phyloP scores from a whole-genome alignment of 2,797 vertebrate genomes.

The Takifugu rubripes region DNA sequence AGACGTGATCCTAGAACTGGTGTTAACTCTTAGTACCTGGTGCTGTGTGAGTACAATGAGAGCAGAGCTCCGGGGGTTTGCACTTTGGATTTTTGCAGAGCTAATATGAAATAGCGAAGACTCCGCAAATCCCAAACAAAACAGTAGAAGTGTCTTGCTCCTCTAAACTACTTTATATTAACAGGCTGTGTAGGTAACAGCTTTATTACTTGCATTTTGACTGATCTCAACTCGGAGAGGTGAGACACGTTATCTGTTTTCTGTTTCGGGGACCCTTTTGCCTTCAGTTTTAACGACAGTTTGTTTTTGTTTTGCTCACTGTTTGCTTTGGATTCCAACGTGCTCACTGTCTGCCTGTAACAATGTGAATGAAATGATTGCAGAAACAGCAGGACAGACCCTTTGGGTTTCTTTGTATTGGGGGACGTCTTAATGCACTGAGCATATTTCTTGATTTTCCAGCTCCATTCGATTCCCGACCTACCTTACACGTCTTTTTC shows the following conservation, averaged over 20 bases:
- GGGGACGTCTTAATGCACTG: slow-evolving; percentile 76
- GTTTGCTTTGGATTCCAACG: slow-evolving; percentile 50
- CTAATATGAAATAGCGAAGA: slow-evolving; percentile 12
- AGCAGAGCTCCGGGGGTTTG: slow-evolving; percentile 33
- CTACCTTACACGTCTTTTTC: slow-evolving; percentile 63
- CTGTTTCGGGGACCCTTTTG: background rate
- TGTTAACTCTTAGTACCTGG: slow-evolving; percentile 17
- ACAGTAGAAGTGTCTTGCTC: slow-evolving; percentile 27
- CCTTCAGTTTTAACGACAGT: slow-evolving; percentile 25
- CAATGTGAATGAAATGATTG: slow-evolving; percentile 73
- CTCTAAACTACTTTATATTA: slow-evolving; percentile 16
- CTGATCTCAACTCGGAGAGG: slow-evolving; percentile 22
- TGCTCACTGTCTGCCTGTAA: slow-evolving; percentile 69
- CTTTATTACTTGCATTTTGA: slow-evolving; percentile 18
- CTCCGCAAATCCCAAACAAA: slow-evolving; percentile 27
- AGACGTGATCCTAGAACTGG: background rate
- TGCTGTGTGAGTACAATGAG: slow-evolving; percentile 28
- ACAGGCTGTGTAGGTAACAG: slow-evolving; percentile 22
- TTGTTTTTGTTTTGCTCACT: slow-evolving; percentile 60
- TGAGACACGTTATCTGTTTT: slow-evolving; percentile 5
- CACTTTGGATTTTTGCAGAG: slow-evolving; percentile 27
- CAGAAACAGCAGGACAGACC: slow-evolving; percentile 58
- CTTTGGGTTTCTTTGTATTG: slow-evolving; percentile 54
- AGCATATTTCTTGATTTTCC: slow-evolving; percentile 67
- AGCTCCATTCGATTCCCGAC: slow-evolving; percentile 61